Conservation (phyloP, 2,888 invertebrate genomes). For the Incurvaria masculella region DNA sequence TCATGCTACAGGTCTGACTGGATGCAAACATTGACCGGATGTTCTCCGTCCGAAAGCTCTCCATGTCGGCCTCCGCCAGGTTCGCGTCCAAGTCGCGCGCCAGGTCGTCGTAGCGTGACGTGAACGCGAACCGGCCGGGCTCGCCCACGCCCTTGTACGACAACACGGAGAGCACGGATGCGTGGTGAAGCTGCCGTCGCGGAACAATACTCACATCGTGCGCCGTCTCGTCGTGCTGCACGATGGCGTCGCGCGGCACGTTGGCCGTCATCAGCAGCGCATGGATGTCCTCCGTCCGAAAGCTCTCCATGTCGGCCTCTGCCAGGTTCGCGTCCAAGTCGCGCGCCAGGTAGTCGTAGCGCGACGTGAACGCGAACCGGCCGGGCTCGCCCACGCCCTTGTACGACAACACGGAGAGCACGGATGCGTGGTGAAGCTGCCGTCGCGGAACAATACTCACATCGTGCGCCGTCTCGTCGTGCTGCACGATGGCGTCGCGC, state of each 20-base stretch:
- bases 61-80: conserved; percentile 93
- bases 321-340: conserved; percentile 92
- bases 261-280: conserved; percentile 72
- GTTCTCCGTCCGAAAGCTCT: conserved; percentile 88
- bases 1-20: too few species aligned
- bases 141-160: conserved; percentile 73
- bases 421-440: conserved; percentile 75
- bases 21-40: too few species aligned
- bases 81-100: conserved; percentile 89
- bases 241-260: conserved; percentile 64
- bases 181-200: conserved; percentile 77
- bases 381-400: conserved; percentile 63
- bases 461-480: conserved; percentile 46
- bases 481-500: conserved; percentile 52
- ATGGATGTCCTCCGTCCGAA: conserved; percentile 88
- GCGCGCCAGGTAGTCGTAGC: conserved; percentile 82
- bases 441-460: conserved; percentile 71
- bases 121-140: conserved; percentile 48
- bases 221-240: conserved; percentile 34
- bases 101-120: conserved; percentile 77
- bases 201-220: conserved; percentile 61
- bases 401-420: conserved; percentile 78
- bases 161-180: conserved; percentile 76
- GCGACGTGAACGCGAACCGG: conserved; percentile 56
- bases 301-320: conserved; percentile 94